These are phyloP conservation scores for Amphiprion clarkii DNA, from an alignment of 2,797 vertebrate species.

Conservation along the genomic window DNA sequence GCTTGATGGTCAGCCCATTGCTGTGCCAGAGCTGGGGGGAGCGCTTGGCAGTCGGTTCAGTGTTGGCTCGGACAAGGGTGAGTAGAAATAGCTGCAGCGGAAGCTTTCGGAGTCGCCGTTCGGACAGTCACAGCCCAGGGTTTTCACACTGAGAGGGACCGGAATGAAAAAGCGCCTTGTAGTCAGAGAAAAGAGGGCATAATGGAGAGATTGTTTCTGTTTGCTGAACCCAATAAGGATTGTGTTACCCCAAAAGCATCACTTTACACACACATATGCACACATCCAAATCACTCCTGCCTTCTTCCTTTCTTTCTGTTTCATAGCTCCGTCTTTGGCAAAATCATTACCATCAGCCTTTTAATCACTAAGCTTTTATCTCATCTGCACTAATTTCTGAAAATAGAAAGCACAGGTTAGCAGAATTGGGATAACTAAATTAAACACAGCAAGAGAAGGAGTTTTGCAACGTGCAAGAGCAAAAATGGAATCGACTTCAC, in stretches of 20 bases:
- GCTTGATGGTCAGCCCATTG: constrained; percentile 78
- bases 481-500: constrained; percentile 1
- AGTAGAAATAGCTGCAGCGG: constrained; percentile 70
- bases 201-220: constrained; percentile 74
- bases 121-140: constrained; percentile 57
- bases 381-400: constrained; percentile 51
- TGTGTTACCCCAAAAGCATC: constrained; percentile 60
- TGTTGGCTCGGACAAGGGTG: constrained; percentile 61
- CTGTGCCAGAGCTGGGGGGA: constrained; percentile 71
- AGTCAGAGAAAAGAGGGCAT: constrained; percentile 44
- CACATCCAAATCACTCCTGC: constrained; percentile 25
- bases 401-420: constrained; percentile 61
- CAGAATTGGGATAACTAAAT: constrained; percentile 39
- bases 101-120: constrained; percentile 62
- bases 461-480: not conserved
- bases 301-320: constrained; percentile 15
- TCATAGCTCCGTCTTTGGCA: constrained; percentile 11
- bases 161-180: constrained; percentile 70
- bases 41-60: constrained; percentile 63
- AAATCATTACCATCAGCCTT: constrained; percentile 45
- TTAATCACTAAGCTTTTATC: constrained; percentile 59
- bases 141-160: constrained; percentile 65
- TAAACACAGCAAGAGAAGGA: constrained; percentile 11
- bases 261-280: constrained; percentile 36
- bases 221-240: constrained; percentile 62